Base-by-base conservation (phyloP, 2,888 invertebrate genomes). In the Hyposoter dolosus region DNA sequence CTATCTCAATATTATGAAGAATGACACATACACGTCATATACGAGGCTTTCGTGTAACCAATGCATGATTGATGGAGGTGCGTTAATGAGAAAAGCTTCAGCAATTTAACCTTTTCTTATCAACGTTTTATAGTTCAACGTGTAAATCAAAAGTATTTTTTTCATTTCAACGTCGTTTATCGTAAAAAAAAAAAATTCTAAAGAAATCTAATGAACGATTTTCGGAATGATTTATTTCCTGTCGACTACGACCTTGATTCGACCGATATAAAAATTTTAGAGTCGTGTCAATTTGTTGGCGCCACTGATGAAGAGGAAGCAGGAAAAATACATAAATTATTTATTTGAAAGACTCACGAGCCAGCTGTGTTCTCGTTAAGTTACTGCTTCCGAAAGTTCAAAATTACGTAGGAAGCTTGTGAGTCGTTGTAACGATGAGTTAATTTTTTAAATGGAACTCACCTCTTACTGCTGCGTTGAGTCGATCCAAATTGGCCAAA, bases 391-490 rank as follows among this genome's bases (percentile, higher is more conserved):
- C 7, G 23, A 60, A 28, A 15, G 5, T 15, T 28, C 5, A 15
- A 28, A 1, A 28, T 56, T 3, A 10, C 23, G 12, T 23, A 60
- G 12, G 15, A 60, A 28, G 28, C n/a, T 28, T 28, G 12, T 23
- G 3, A 28, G 23, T 23, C 5, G 28, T 28, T 60, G 6, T 28
- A 60, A 28, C 3, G 15, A 60, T 60, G 15, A 60, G 28, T 28
- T 60, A 1, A 40, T 40, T 40, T 40, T 28, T 28, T 0, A 12
- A 15, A 60, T 10, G 66, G 60, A 35, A 75, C 89, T 90, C 78
- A 94, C 94, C 94, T 94, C 91, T 92, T 80, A 94, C 91, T 72
- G 93, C 94, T 50, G 94, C 93, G 89, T 93, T 93, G 84, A 94
- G 91, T 82, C 93, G 91, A 88, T 94, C 94, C 91, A 94, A 91